Conservation (phyloP, 1,140 invertebrate species). For the Pomacea maculata region DNA sequence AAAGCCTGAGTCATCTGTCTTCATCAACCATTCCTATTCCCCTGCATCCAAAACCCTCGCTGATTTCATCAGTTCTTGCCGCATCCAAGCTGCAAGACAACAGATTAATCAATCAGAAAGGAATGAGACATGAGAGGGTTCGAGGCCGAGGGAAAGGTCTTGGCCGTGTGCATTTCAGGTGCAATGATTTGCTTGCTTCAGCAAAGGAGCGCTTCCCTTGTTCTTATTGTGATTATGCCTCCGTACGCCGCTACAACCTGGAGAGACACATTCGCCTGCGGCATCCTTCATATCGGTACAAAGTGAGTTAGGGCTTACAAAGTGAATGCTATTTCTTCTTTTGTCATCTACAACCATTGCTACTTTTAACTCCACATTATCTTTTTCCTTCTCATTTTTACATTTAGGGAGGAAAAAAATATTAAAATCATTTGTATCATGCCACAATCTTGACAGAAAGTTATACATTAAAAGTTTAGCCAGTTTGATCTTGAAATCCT, state of each 20-base stretch:
- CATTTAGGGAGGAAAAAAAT: too few relatives aligned
- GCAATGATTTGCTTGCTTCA: neutral
- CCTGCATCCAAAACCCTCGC: neutral
- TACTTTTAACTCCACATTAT: too few relatives aligned
- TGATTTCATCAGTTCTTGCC: neutral
- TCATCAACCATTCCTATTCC: neutral
- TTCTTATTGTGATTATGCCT: conserved; percentile 15
- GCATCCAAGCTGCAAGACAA: neutral
- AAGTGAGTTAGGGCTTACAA: too few relatives aligned
- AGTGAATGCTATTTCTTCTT: too few relatives aligned
- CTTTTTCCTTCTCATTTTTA: too few relatives aligned
- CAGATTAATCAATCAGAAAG: neutral
- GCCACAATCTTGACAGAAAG: too few relatives aligned
- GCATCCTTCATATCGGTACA: conserved; percentile 12
- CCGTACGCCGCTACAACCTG: conserved; percentile 11
- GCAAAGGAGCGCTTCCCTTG: conserved; percentile 7
- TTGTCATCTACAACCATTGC: too few relatives aligned
- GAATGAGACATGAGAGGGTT: neutral
- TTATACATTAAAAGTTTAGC: too few relatives aligned
- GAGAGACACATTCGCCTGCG: conserved; percentile 18
- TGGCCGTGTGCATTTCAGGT: neutral
- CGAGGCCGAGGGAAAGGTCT: neutral
- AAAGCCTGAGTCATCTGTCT: too few relatives aligned
- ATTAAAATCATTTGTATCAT: too few relatives aligned
- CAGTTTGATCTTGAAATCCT: too few relatives aligned